These are phyloP conservation scores for Drosophila nikananu DNA, from an alignment of 1,140 invertebrate species.

Conservation along the genomic window DNA sequence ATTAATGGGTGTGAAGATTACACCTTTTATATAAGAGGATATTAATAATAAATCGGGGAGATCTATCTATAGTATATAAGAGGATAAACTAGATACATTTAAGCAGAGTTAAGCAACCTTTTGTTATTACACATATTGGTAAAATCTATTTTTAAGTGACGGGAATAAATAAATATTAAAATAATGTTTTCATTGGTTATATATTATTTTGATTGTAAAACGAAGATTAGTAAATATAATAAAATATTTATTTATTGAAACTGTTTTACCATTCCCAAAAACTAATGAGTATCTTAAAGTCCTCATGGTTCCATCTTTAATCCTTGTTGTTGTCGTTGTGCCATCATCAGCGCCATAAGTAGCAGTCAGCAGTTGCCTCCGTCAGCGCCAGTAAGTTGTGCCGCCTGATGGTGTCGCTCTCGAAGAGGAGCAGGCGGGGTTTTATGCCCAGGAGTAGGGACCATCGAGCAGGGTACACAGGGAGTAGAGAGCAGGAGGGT, in stretches of 20 bases:
- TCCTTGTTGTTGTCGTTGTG: constrained; percentile 75
- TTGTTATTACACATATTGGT: no score
- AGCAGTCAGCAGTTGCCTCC: constrained; percentile 69
- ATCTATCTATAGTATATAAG: no score
- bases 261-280: background rate
- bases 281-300: constrained; percentile 9
- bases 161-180: no score
- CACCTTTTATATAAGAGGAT: background rate
- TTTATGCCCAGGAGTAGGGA: background rate
- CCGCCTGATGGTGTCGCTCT: constrained; percentile 62
- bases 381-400: constrained; percentile 74
- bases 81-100: background rate
- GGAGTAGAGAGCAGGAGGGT: constrained; percentile 1
- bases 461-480: background rate
- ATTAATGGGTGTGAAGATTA: background rate
- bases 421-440: constrained; percentile 8
- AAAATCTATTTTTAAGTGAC: no score
- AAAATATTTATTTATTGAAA: background rate
- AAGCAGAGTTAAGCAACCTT: no score
- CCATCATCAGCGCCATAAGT: constrained; percentile 82
- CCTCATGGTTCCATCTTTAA: background rate
- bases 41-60: no score
- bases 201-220: background rate
- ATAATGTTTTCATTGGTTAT: no score
- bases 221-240: background rate